Percentiles rank a stretch among this genome's conserved stretches.
Conservation (phyloP, 1,140 invertebrate genomes). For the Brachionus rubens region DNA sequence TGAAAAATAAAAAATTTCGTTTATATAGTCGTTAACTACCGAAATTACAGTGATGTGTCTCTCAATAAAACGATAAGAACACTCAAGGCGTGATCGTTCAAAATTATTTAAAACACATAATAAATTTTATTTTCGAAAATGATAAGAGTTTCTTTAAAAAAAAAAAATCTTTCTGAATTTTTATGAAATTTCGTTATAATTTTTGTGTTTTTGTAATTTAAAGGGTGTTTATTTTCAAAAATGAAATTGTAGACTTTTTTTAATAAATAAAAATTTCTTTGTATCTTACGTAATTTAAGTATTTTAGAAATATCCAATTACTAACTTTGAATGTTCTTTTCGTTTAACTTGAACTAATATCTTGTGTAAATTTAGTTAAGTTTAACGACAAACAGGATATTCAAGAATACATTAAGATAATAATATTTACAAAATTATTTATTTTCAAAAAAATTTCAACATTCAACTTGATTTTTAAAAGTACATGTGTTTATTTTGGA, state of each 20-base stretch:
- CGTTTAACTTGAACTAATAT: neutral
- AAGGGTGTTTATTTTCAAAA: neutral
- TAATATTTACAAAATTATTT: neutral
- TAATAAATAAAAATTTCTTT: neutral
- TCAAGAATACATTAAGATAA: too few species aligned
- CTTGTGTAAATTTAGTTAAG: neutral
- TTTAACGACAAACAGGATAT: too few species aligned
- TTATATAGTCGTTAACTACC: too few species aligned
- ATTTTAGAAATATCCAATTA: constrained; percentile 3
- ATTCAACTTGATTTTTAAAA: neutral
- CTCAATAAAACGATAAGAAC: too few species aligned
- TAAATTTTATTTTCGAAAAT: too few species aligned
- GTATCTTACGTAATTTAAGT: neutral
- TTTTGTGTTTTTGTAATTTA: neutral
- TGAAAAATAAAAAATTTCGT: too few species aligned
- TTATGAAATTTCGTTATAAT: neutral
- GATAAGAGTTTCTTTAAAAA: too few species aligned
- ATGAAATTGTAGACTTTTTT: neutral
- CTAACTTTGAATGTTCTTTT: constrained; percentile 21
- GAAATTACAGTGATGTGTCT: too few species aligned
- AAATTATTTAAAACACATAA: too few species aligned
- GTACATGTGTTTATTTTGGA: neutral
- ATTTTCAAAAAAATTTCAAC: neutral
- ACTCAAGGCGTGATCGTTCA: too few species aligned
- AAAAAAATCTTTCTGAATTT: neutral